These are phyloP conservation scores for Chiridota heheva DNA, from an alignment of 35 echinoderm and acorn worm species.

Conservation along the genomic window DNA sequence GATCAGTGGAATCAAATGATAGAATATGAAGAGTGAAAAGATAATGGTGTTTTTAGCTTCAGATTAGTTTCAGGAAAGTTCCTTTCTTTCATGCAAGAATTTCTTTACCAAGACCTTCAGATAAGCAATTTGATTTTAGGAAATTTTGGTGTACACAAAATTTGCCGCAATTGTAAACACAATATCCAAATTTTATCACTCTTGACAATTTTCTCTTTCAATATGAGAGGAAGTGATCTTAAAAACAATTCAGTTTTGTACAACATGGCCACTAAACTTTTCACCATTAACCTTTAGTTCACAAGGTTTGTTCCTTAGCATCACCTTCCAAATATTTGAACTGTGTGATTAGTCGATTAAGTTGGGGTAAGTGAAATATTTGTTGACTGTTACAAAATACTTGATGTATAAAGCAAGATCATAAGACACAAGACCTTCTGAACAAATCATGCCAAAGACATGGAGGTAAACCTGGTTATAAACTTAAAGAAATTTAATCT, in stretches of 20 bases:
- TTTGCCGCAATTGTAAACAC: slow-evolving; percentile 34
- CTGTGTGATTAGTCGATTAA: slow-evolving; percentile 24
- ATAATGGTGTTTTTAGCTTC: slow-evolving; percentile 19
- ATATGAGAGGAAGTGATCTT: slow-evolving; percentile 54
- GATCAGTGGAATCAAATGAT: too few species aligned
- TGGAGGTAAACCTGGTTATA: slow-evolving; percentile 24
- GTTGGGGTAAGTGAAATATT: slow-evolving; percentile 24
- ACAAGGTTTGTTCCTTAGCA: slow-evolving; percentile 33
- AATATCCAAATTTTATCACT: slow-evolving; percentile 62
- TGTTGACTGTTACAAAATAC: neutral
- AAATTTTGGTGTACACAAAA: slow-evolving; percentile 40
- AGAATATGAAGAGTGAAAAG: too few species aligned
- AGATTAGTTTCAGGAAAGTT: slow-evolving; percentile 46
- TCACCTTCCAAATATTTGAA: slow-evolving; percentile 43
- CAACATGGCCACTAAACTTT: slow-evolving; percentile 51
- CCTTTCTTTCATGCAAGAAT: slow-evolving; percentile 31
- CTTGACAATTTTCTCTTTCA: slow-evolving; percentile 48
- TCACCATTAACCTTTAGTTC: slow-evolving; percentile 22
- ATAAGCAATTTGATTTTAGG: slow-evolving; percentile 49
- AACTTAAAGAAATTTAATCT: slow-evolving; percentile 12
- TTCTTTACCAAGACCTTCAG: slow-evolving; percentile 41
- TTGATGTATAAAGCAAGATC: slow-evolving; percentile 29
- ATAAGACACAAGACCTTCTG: slow-evolving; percentile 19
- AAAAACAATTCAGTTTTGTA: slow-evolving; percentile 68
- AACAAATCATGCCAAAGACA: slow-evolving; percentile 47